Evolutionary conservation across 2,797 vertebrate genomes (phyloP).

Genomic region (Euthynnus affinis): DNA sequence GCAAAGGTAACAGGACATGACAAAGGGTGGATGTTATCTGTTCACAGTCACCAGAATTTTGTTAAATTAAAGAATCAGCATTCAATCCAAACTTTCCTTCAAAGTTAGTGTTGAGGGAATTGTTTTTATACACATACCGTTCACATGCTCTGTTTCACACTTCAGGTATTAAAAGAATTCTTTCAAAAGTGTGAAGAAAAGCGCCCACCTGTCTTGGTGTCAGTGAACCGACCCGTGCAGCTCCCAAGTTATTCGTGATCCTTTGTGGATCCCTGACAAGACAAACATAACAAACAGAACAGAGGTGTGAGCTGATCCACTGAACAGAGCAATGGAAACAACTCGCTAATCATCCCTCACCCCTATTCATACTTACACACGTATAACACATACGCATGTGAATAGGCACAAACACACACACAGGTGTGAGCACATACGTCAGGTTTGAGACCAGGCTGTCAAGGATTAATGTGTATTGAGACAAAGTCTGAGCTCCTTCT

Average conservation of each 20-base stretch:
- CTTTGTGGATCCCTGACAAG: slow-evolving; percentile 69
- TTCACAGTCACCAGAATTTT: neutral
- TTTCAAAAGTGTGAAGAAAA: slow-evolving; percentile 36
- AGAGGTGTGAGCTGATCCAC: slow-evolving; percentile 78
- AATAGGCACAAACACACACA: slow-evolving; percentile 24
- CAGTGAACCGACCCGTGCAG: slow-evolving; percentile 59
- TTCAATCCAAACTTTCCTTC: neutral
- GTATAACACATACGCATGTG: slow-evolving; percentile 34
- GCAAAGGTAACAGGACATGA: slow-evolving; percentile 89
- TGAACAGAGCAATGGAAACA: slow-evolving; percentile 62
- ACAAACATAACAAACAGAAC: slow-evolving; percentile 80
- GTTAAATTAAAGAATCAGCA: neutral
- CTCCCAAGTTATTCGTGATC: slow-evolving; percentile 51
- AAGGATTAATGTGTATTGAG: slow-evolving; percentile 69
- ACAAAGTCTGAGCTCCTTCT: slow-evolving; percentile 73
- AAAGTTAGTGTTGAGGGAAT: too few species aligned
- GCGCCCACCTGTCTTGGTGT: slow-evolving; percentile 61
- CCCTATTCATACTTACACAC: slow-evolving; percentile 38
- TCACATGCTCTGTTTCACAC: slow-evolving; percentile 24
- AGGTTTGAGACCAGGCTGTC: slow-evolving; percentile 58
- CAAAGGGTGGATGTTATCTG: too few species aligned
- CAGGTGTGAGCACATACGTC: slow-evolving; percentile 65
- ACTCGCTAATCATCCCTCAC: slow-evolving; percentile 54
- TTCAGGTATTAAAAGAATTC: slow-evolving; percentile 48
- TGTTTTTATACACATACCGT: neutral